Percentiles rank a stretch among this genome's conserved stretches.
These are phyloP conservation scores for Mesoligia furuncula DNA, from an alignment of 2,888 invertebrate genomes.

Conservation along the genomic window DNA sequence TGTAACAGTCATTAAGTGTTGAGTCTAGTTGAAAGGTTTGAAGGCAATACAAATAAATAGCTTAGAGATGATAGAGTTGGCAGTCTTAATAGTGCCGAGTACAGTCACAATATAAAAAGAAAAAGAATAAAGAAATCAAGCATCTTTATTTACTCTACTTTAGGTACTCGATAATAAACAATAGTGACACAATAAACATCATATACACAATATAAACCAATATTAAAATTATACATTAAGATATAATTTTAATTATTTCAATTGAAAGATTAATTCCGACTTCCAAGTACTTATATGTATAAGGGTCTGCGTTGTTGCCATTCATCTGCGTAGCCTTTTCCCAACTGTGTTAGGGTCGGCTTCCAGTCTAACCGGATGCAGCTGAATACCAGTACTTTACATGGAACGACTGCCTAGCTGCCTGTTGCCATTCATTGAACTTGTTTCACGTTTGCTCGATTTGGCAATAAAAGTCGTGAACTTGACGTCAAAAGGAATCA, in stretches of 20 bases:
- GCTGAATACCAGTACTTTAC: too few relatives aligned
- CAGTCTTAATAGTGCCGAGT: neutral
- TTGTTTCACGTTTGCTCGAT: neutral
- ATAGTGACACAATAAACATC: neutral
- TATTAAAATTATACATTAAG: too few relatives aligned
- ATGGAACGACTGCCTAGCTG: too few relatives aligned
- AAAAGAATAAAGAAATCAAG: too few relatives aligned
- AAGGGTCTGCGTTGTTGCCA: neutral
- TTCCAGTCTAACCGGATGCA: too few relatives aligned
- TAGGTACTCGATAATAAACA: neutral
- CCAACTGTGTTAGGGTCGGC: too few relatives aligned
- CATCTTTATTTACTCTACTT: neutral
- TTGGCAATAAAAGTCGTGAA: constrained; percentile 8
- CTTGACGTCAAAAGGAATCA: constrained; percentile 12
- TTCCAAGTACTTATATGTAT: too few relatives aligned
- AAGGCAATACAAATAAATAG: neutral
- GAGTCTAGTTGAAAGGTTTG: neutral
- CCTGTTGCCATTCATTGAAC: neutral
- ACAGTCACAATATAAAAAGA: neutral
- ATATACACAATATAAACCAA: neutral
- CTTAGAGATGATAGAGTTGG: neutral
- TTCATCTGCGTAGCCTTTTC: too few relatives aligned
- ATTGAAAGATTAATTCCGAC: neutral
- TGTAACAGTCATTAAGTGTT: neutral
- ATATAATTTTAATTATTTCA: neutral